Base-by-base conservation (phyloP, 2,113 vertebrate species). In the Ictalurus furcatus region DNA sequence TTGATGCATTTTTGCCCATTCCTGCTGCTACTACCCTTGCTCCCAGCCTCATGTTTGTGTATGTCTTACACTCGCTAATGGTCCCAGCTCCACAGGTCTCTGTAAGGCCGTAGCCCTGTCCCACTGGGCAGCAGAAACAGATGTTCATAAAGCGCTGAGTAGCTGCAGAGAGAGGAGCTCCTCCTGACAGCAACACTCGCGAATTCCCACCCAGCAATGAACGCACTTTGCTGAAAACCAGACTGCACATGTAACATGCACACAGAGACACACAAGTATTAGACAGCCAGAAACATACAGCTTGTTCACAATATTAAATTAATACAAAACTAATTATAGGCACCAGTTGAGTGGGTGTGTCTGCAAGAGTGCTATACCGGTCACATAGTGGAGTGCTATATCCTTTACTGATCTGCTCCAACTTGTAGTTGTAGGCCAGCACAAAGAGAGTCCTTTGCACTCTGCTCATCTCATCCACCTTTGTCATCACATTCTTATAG, bases 91-190 rank as follows among this genome's bases (percentile, higher is more conserved):
- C 98, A 0, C 97, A 96, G 0, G 98, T 99, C 89, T 99, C 98
- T 0, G 98, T 99, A 76, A 99, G 96, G 56, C 98, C 98, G 13
- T 99, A 99, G 6, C 98, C 98, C 94, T 99, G 98, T 5, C 98
- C 98, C 87, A 99, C 98, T 0, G 98, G 96, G 93, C 98, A 99
- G 93, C 98, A 99, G 92, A 99, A 97, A 71, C 98, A 99, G 93
- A 99, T 97, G 91, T 99, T 99, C 98, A 99, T 99, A 94, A 99
- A 99, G n/a, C 96, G 95, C 91, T 99, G 98, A 0, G 98, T 99
- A 61, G 97, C 95, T 0, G 98, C 97, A 0, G 98, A 99, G 3
- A 99, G 97, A 0, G 98, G 98, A 28, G 98, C 98, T 8, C 98
- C 98, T 0, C 98, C 98, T 44, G 97, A 99, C 14, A 99, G 93